A percentile compares a stretch with the other conserved stretches of the same genome.
phyloP scores from a whole-genome alignment of 2,113 vertebrate genomes.

The Tragelaphus buxtoni region DNA sequence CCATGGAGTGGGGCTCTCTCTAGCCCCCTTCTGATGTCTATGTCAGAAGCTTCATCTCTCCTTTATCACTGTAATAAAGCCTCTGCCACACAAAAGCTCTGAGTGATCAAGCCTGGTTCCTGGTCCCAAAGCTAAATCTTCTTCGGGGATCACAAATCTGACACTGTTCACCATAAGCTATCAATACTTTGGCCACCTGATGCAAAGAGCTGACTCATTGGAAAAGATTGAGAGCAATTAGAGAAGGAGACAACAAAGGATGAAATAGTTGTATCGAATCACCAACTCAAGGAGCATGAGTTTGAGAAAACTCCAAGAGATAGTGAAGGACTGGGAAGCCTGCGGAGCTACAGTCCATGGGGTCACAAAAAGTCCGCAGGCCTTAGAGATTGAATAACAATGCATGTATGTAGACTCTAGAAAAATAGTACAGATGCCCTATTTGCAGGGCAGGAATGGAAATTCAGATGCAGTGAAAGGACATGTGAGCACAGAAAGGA shows the following conservation, averaged over 20 bases:
- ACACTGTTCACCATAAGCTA: background rate
- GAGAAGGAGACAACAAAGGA: background rate
- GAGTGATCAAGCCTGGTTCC: background rate
- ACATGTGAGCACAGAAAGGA: background rate
- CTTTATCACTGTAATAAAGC: background rate
- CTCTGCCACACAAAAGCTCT: background rate
- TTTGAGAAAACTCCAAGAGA: background rate
- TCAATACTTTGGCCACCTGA: background rate
- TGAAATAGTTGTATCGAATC: background rate
- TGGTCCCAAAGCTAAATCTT: background rate
- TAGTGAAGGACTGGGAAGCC: background rate
- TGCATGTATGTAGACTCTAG: background rate
- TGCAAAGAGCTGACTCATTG: background rate
- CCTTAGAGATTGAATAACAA: background rate
- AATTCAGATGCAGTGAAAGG: background rate
- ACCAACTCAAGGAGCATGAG: background rate
- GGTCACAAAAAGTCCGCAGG: accelerated
- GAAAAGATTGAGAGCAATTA: background rate
- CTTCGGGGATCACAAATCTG: background rate
- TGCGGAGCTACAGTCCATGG: background rate
- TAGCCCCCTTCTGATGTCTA: accelerated
- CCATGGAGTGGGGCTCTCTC: background rate
- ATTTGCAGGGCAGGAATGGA: background rate
- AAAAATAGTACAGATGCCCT: background rate
- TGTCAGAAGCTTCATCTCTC: background rate